These are phyloP conservation scores for Conus ventricosus DNA, from an alignment of 1,140 invertebrate genomes.

Conservation along the genomic window DNA sequence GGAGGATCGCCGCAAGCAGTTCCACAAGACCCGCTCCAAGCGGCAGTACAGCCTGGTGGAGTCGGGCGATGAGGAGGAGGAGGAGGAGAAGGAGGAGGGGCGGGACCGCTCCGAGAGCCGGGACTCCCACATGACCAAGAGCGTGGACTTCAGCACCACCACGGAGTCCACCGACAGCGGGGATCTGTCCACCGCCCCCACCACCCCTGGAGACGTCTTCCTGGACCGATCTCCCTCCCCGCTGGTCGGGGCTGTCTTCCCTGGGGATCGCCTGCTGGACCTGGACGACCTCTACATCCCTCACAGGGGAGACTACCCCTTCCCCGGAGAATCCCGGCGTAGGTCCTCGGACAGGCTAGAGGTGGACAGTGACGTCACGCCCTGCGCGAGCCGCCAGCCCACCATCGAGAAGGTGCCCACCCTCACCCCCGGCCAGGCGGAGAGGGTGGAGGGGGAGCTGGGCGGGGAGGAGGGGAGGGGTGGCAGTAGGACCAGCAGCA, in stretches of 20 bases:
- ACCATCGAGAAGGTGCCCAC: constrained; percentile 42
- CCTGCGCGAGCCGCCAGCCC: constrained; percentile 37
- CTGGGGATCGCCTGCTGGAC: constrained; percentile 11
- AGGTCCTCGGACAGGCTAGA: not conserved
- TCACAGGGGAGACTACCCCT: not conserved
- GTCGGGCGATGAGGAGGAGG: constrained; percentile 18
- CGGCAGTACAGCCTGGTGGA: constrained; percentile 42
- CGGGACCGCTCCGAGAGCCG: not conserved
- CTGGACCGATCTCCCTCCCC: not conserved
- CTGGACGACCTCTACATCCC: constrained; percentile 29
- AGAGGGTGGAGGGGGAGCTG: not conserved
- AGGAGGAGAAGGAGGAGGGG: not conserved
- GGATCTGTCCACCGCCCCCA: constrained; percentile 16
- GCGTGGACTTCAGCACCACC: constrained; percentile 44
- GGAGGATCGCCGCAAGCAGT: constrained; percentile 34
- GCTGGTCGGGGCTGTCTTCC: too few species aligned
- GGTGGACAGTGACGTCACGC: constrained; percentile 32
- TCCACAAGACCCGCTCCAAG: constrained; percentile 34
- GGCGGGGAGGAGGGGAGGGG: not conserved
- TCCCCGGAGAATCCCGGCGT: not conserved
- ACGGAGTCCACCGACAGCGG: constrained; percentile 46
- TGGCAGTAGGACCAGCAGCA: not conserved
- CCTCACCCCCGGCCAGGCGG: not conserved
- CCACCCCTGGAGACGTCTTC: constrained; percentile 29
- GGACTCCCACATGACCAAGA: constrained; percentile 30